Conservation (phyloP, 2,113 vertebrate species). For the Himantopus leucocephalus region DNA sequence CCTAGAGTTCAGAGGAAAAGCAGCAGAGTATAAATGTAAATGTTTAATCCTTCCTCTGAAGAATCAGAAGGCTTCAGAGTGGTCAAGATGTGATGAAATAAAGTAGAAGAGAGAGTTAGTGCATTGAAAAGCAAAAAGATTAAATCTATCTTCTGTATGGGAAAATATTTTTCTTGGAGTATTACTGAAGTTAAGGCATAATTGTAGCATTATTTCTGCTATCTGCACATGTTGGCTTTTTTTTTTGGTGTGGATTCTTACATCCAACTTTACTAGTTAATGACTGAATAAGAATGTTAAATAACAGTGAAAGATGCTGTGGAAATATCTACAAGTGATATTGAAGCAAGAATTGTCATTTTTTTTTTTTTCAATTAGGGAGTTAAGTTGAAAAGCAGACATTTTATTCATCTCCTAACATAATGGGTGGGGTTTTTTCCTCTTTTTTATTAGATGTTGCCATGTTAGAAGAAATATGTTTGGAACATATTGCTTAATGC, state of each 20-base stretch:
- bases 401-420: neutral
- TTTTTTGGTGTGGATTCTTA: neutral
- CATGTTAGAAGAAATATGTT: neutral
- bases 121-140: conserved; percentile 25
- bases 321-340: neutral
- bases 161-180: conserved; percentile 7
- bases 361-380: neutral
- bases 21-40: conserved; percentile 53
- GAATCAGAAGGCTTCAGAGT: conserved; percentile 27
- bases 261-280: neutral
- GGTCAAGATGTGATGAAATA: conserved; percentile 49
- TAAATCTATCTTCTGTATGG: neutral
- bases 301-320: neutral
- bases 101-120: neutral
- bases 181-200: neutral
- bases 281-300: neutral
- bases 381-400: neutral
- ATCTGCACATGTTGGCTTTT: neutral
- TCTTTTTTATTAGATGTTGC: neutral
- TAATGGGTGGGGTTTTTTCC: neutral
- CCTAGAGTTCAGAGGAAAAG: conserved; percentile 66
- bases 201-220: conserved; percentile 7
- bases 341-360: neutral
- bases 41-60: conserved; percentile 58
- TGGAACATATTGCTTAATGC: neutral